Base-by-base conservation (phyloP, 2,113 vertebrate species). In the Takifugu bimaculatus region DNA sequence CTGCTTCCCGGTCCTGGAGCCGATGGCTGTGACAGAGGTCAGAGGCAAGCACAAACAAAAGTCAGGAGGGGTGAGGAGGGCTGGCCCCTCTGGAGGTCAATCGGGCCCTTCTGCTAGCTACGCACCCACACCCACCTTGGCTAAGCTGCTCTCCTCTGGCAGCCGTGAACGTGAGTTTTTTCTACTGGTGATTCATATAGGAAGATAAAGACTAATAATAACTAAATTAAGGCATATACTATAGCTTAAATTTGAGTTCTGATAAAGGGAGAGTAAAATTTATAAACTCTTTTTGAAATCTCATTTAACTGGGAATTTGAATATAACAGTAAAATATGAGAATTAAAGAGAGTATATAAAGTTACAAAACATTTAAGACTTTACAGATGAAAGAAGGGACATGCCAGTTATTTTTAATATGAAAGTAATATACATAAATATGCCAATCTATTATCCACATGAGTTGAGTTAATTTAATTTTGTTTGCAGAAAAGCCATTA, bases 61-160 rank as follows among this genome's bases (percentile, higher is more conserved):
- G 79, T 65, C 73, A 0, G 14, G 75, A 1, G 68, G 72, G 26
- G 28, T 26, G 35, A 90, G 84, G 74, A 86, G 77, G 56, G 78
- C 42, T 29, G 64, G 43, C 12, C 39, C 75, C 50, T n/a, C 50
- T 4, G 63, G 1, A 4, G 4, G 49, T 3, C 49, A 43, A 0
- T 54, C 70, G 20, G 0, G 57, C 35, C 43, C 54, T 43, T 57
- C 59, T 0, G 56, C 80, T 14, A 52, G 28, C 52, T 15, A 54
- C 26, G 50, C 70, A 12, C 55, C 88, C 58, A 43, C 76, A 2
- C 78, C 87, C 49, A 92, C 82, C 3, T 87, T 93, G 43, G 93
- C 91, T 4, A 92, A 93, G 70, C 90, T 95, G 55, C 91, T 95
- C 44, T 93, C 89, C 12, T 56, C 92, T 71, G 85, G 91, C 89